Evolutionary conservation across 2,113 vertebrate genomes (phyloP), one percentile per base, ranked within the genome.

Genomic region (Cnemophilus loriae): DNA sequence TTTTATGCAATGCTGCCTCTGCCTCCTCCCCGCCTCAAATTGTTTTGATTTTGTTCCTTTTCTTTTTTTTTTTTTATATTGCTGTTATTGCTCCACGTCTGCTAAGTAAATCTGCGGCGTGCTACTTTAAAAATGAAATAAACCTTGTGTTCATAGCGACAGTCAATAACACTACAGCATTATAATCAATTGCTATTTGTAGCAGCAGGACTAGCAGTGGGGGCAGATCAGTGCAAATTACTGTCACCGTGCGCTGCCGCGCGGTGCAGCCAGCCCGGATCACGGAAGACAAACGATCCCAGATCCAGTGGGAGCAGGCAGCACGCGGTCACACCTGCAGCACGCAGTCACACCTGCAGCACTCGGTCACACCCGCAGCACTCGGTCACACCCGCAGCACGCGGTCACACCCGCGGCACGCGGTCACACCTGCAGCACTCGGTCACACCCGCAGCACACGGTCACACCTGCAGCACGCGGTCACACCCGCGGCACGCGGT

Each of bases 121-220:
- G 97, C 97, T 97, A 97, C 98, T 97, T 98, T 97, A 97, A 98
- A 98, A 94, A 98, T 97, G 97, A 98, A 98, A 98, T 98, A 97
- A 98, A 97, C 96, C 97, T 96, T 94, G 96, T 93, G 95, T 97
- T 98, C 97, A 28, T 95, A 92, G 97, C 96, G 98, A 97, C 98
- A 99, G 98, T 99, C 99, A 98, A 99, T 99, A 98, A 98, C 97
- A 73, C 98, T 98, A 97, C 98, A 97, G 98, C 98, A 98, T 98
- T 98, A 98, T 98, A 99, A 99, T 99, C 99, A 98, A 99, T 99
- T 98, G 98, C 98, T 98, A 99, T 99, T 99, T 99, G 98, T 98
- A 99, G 98, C 98, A 98, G 98, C 97, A 92, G 98, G 99, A 98
- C 98, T 96, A 98, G 98, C 98, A 98, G 98, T 98, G 97, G 98